phyloP scores from a whole-genome alignment of 2,113 vertebrate species.

The Oceanodroma tethys region DNA sequence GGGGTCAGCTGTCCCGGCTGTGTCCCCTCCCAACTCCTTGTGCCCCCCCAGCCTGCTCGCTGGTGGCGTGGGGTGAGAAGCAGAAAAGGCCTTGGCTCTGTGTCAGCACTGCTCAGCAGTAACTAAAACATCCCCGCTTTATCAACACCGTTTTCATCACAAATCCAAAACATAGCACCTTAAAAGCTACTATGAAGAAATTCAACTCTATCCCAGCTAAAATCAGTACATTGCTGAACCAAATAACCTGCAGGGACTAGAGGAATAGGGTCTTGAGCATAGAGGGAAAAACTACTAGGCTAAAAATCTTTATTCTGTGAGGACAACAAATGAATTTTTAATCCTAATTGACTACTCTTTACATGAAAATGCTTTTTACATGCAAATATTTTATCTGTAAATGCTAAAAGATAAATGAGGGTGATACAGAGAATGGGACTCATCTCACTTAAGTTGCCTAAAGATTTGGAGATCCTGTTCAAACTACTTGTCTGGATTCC shows the following conservation, averaged over 20 bases:
- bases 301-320: neutral
- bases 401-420: neutral
- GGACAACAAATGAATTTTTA: neutral
- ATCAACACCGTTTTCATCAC: too few species aligned
- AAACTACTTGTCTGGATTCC: neutral
- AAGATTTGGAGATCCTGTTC: neutral
- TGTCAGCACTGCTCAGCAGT: too few species aligned
- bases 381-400: neutral
- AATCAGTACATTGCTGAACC: neutral
- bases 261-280: neutral
- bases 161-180: neutral
- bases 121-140: too few species aligned
- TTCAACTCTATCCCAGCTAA: neutral
- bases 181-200: neutral
- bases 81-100: too few species aligned
- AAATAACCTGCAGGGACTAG: neutral
- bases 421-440: neutral
- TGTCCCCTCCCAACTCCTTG: too few species aligned
- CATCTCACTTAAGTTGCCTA: neutral
- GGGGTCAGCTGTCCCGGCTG: neutral
- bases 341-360: neutral
- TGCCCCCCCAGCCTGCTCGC: too few species aligned
- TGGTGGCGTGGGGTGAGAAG: too few species aligned
- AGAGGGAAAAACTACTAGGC: neutral
- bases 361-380: neutral